A percentile compares a stretch with the other conserved stretches of the same genome.
phyloP scores from a whole-genome alignment of 1,140 invertebrate genomes.

The Tetramorium simillimum region DNA sequence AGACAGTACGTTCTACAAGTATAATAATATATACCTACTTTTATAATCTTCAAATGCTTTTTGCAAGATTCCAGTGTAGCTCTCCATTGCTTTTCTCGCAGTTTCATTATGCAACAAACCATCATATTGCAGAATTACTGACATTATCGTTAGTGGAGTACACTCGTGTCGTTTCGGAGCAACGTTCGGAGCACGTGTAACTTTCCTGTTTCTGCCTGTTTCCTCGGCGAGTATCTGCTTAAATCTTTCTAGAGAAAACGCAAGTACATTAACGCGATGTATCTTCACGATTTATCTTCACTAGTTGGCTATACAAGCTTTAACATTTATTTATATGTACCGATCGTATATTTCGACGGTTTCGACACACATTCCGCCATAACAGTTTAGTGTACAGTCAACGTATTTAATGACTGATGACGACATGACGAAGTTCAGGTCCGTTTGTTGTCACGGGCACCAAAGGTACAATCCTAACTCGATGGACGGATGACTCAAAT shows the following conservation, averaged over 20 bases:
- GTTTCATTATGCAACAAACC: constrained; percentile 47
- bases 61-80: constrained; percentile 62
- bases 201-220: not conserved
- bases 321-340: not conserved
- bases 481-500: not conserved
- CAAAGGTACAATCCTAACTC: not conserved
- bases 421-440: not conserved
- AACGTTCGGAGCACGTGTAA: not conserved
- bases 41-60: constrained; percentile 70
- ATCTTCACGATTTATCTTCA: not conserved
- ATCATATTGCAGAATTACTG: constrained; percentile 47
- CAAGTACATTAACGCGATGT: not conserved
- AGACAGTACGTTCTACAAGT: not conserved
- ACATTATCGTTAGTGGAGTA: constrained; percentile 33
- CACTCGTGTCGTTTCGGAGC: constrained; percentile 10
- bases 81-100: constrained; percentile 64
- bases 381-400: not conserved
- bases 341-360: not conserved
- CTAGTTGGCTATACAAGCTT: not conserved
- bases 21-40: constrained; percentile 75
- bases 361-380: constrained; percentile 21
- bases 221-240: not conserved
- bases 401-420: not conserved
- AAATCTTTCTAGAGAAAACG: not conserved
- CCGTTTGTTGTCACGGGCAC: not conserved